Evolutionary conservation across 2,797 vertebrate genomes (phyloP).

Genomic region (Craterocephalus amniculus): DNA sequence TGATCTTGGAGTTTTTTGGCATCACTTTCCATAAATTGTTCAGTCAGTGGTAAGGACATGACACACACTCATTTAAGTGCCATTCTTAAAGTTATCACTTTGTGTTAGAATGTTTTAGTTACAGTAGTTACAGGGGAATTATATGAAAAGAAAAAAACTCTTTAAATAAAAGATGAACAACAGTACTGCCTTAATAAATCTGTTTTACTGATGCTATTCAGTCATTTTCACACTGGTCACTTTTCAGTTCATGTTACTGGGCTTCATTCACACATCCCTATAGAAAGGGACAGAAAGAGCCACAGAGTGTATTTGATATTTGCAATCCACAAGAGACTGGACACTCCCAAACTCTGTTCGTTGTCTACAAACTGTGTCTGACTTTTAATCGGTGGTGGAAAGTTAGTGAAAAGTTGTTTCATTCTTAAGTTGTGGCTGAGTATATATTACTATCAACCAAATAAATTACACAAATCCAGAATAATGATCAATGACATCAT

Average conservation of each 20-base stretch:
- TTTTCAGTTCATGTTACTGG: neutral
- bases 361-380: neutral
- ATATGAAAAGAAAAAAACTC: no score
- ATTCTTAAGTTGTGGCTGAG: neutral
- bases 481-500: neutral
- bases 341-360: neutral
- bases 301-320: neutral
- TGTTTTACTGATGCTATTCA: neutral
- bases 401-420: neutral
- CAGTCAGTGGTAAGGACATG: neutral
- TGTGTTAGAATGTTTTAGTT: neutral
- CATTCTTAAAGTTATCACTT: neutral
- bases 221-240: no score
- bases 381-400: neutral
- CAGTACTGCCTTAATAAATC: no score
- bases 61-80: neutral
- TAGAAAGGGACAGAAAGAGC: neutral
- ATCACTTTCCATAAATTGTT: neutral
- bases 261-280: neutral
- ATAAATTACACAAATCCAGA: neutral
- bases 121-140: no score
- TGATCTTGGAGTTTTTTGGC: neutral
- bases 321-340: neutral
- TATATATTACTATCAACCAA: neutral
- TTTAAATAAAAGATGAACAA: neutral